Base-by-base conservation (phyloP, 2,888 invertebrate species). In the Eristalinus sepulchralis region DNA sequence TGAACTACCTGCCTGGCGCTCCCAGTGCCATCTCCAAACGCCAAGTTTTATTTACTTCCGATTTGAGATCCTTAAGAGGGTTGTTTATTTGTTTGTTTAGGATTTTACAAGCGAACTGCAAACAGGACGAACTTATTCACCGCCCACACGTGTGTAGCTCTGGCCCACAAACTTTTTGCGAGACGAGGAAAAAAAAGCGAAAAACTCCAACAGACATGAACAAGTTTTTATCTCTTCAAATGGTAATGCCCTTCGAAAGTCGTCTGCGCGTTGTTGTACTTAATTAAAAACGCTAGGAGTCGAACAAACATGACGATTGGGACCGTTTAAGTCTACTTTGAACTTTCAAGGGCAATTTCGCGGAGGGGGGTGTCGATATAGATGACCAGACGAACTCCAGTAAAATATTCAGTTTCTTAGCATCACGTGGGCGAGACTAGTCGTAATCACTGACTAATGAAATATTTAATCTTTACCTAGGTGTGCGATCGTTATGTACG, bases 361-460 rank as follows among this genome's bases (percentile, higher is more conserved):
- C 17, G 47, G 17, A 47, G n/a, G 47, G n/a, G n/a, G 60, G n/a
- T 47, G 55, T 70, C 63, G 72, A 81, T 70, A 73, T 85, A 81
- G 73, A 77, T 82, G 72, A 67, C 67, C 82, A 85, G 82, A 75
- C 75, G 60, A 17, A 8, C 1, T 70, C 57, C 55, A 34, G 75
- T 86, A 67, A 86, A 83, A 83, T 83, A 83, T 86, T 86, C 78
- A 83, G 66, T 78, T 73, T 31, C 73, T 53, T 70, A 53, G 60
- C 59, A 77, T 73, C 73, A 39, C 68, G 60, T 62, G 53, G 53
- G 39, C 39, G 36, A 63, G 60, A 60, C 31, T 34, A 13, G 13
- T n/a, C 57, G 22, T 24, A 55, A 24, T 13, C 33, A 53, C 9
- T 63, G 17, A 17, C 47, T 8, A n/a, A 8, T 47, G 47, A 47